Evolutionary conservation across 1,140 invertebrate species (phyloP), one percentile per base, ranked within the genome.

Genomic region (Coenobita brevimanus): DNA sequence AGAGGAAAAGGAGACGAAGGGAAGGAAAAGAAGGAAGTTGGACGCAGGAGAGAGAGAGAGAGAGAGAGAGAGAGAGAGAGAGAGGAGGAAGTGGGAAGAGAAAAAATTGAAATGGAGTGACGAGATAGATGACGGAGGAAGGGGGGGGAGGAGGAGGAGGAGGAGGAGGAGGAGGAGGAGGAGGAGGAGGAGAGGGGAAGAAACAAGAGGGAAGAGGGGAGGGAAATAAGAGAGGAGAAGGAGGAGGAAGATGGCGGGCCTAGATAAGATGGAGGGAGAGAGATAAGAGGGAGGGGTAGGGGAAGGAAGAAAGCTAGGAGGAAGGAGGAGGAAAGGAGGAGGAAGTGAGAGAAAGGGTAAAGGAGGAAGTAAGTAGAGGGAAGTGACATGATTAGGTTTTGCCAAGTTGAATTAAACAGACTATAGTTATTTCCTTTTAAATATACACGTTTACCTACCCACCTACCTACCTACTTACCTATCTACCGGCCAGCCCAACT

Each of bases 21-120:
- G n/a, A n/a, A n/a, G n/a, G n/a, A n/a, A 57, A n/a, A 57, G n/a
- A n/a, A n/a, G n/a, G 54, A n/a, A n/a, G n/a, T 13, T 10, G 54
- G n/a, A 10, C 10, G n/a, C 13, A n/a, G n/a, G 54, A 57, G n/a
- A n/a, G 54, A 57, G 54, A n/a, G 54, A 57, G n/a, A n/a, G 54
- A 57, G 54, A n/a, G n/a, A 57, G 54, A 57, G 54, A 57, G n/a
- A n/a, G 54, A 57, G 54, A n/a, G 54, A 57, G n/a, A n/a, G 54
- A 57, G 54, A n/a, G n/a, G n/a, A n/a, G n/a, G 54, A 57, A 57
- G 54, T 10, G n/a, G 54, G 54, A n/a, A 57, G n/a, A n/a, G 54
- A n/a, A 10, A n/a, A 57, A 57, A n/a, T 13, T 10, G n/a, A 57
- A n/a, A n/a, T 13, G 54, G 54, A n/a, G n/a, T 13, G 54, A n/a